Conservation (phyloP, 2,113 vertebrate species). For the Anguilla japonica region DNA sequence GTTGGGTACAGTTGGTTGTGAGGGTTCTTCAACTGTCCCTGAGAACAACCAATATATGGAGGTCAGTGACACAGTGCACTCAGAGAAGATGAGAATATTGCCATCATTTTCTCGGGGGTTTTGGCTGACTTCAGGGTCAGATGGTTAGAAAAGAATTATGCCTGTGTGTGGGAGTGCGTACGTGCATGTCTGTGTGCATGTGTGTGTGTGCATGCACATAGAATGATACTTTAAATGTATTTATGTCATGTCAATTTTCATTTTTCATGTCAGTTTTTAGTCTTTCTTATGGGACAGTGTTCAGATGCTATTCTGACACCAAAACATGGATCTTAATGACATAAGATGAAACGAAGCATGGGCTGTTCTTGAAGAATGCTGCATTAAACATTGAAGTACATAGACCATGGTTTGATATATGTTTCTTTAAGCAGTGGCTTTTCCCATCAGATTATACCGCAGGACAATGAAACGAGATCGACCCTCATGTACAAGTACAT, state of each 20-base stretch:
- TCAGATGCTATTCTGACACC: not conserved
- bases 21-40: not conserved
- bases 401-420: not conserved
- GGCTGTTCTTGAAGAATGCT: not conserved
- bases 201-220: too few species aligned
- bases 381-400: not conserved
- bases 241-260: too few species aligned
- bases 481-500: slow-evolving; percentile 93
- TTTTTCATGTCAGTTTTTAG: too few species aligned
- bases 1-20: not conserved
- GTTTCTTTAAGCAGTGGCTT: slow-evolving; percentile 10
- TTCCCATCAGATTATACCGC: slow-evolving; percentile 83
- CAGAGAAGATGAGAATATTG: not conserved
- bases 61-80: not conserved
- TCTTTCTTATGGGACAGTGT: not conserved
- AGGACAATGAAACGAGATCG: slow-evolving; percentile 87
- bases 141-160: not conserved
- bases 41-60: not conserved
- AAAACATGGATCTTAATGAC: not conserved
- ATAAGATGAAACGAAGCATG: not conserved
- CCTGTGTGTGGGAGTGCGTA: too few species aligned
- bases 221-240: too few species aligned
- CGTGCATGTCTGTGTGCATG: too few species aligned
- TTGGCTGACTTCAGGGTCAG: not conserved
- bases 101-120: too few species aligned